phyloP scores from a whole-genome alignment of 2,797 vertebrate genomes.

The Squalus acanthias region DNA sequence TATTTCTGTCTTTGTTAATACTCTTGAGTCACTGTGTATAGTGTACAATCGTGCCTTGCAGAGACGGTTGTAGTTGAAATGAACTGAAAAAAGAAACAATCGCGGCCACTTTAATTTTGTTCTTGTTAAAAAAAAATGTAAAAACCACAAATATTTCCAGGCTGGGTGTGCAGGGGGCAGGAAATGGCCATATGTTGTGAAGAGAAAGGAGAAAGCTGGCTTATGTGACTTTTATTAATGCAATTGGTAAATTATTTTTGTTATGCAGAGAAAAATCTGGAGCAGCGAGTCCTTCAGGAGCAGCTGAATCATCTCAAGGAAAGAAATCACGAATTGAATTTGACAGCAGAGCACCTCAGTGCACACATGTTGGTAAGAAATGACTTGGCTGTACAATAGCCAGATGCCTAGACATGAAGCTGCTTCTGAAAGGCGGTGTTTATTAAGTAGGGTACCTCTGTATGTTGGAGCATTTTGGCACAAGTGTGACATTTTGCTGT shows the following conservation, averaged over 20 bases:
- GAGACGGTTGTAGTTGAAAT: not conserved
- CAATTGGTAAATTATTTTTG: conserved; percentile 12
- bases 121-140: not conserved
- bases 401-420: not conserved
- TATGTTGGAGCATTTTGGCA: not conserved
- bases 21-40: not conserved
- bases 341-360: conserved; percentile 30
- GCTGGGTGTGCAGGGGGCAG: not conserved
- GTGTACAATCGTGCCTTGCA: not conserved
- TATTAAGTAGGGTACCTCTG: not conserved
- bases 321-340: conserved; percentile 27
- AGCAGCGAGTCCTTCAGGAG: conserved; percentile 22
- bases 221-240: not conserved
- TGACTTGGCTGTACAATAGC: not conserved
- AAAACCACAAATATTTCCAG: not conserved
- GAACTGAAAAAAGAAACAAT: not conserved
- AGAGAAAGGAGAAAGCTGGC: not conserved
- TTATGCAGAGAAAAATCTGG: conserved; percentile 19
- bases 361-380: conserved; percentile 35
- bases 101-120: not conserved
- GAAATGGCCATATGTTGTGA: not conserved
- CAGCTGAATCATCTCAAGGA: conserved; percentile 32
- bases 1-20: not conserved
- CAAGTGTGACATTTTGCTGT: not conserved
- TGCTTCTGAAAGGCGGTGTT: no score